These are phyloP conservation scores for Cygnus olor DNA, from an alignment of 2,797 vertebrate genomes.

Conservation along the genomic window DNA sequence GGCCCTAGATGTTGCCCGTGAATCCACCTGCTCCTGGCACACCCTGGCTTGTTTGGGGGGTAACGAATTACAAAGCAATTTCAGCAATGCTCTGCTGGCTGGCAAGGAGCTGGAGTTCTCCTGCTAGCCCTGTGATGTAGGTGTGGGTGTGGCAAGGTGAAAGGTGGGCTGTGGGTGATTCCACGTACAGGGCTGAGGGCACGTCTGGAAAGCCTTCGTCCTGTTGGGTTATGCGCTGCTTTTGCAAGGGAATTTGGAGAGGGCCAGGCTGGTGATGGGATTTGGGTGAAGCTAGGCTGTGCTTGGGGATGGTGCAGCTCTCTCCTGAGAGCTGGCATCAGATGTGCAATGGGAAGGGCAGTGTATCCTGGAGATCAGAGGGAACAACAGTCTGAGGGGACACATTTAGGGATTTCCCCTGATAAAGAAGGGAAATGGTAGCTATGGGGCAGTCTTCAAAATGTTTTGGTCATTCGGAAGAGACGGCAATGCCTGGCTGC, in stretches of 20 bases:
- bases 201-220: background rate
- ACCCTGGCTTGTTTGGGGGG: background rate
- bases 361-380: background rate
- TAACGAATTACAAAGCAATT: fast-evolving
- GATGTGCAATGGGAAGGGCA: background rate
- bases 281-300: background rate
- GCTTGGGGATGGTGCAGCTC: background rate
- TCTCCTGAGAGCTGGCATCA: fast-evolving
- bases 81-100: fast-evolving
- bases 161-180: background rate
- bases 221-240: fast-evolving
- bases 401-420: background rate
- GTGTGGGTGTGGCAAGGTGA: background rate
- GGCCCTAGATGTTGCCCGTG: fast-evolving
- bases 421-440: background rate
- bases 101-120: background rate
- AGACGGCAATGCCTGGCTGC: background rate
- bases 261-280: fast-evolving
- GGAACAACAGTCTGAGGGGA: no score
- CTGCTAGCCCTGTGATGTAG: background rate
- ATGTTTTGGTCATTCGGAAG: background rate
- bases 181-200: background rate
- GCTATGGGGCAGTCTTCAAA: background rate
- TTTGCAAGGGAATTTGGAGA: background rate
- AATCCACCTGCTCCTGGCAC: background rate